Conservation (phyloP, 2,888 invertebrate genomes). For the Ornithoptera priamus region DNA sequence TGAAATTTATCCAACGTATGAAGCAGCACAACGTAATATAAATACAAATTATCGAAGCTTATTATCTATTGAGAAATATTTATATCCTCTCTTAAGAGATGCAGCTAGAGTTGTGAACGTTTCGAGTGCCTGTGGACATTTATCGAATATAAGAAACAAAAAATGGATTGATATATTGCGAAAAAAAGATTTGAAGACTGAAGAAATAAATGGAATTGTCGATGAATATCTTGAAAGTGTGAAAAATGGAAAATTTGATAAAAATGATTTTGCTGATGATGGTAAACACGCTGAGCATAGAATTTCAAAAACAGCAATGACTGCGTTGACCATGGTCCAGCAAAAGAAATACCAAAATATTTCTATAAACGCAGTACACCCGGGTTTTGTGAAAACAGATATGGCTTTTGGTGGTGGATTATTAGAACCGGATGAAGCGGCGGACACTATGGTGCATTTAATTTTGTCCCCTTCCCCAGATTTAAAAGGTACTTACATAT, state of each 20-base stretch:
- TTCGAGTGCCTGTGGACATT: slow-evolving; percentile 74
- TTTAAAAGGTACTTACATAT: slow-evolving; percentile 83
- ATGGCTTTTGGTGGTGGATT: slow-evolving; percentile 77
- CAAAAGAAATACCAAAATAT: slow-evolving; percentile 63
- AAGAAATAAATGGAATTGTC: slow-evolving; percentile 63
- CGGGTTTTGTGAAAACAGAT: slow-evolving; percentile 64
- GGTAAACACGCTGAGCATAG: slow-evolving; percentile 72
- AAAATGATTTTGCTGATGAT: slow-evolving; percentile 64
- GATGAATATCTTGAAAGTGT: slow-evolving; percentile 65
- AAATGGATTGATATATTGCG: slow-evolving; percentile 56
- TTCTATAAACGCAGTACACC: slow-evolving; percentile 67
- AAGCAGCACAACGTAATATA: slow-evolving; percentile 64
- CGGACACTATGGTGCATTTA: slow-evolving; percentile 79
- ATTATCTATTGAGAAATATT: slow-evolving; percentile 59
- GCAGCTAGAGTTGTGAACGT: slow-evolving; percentile 88
- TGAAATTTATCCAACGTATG: slow-evolving; percentile 64
- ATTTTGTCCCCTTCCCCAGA: slow-evolving; percentile 81
- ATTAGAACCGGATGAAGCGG: slow-evolving; percentile 80
- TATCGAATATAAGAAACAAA: slow-evolving; percentile 65
- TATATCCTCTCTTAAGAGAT: slow-evolving; percentile 85
- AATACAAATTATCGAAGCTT: slow-evolving; percentile 65
- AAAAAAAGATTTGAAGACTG: slow-evolving; percentile 53
- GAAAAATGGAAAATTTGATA: slow-evolving; percentile 62
- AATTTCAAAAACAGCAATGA: slow-evolving; percentile 66
- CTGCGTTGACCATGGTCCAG: slow-evolving; percentile 64